Conservation (phyloP, 2,888 invertebrate species). For the Thecophora atra region DNA sequence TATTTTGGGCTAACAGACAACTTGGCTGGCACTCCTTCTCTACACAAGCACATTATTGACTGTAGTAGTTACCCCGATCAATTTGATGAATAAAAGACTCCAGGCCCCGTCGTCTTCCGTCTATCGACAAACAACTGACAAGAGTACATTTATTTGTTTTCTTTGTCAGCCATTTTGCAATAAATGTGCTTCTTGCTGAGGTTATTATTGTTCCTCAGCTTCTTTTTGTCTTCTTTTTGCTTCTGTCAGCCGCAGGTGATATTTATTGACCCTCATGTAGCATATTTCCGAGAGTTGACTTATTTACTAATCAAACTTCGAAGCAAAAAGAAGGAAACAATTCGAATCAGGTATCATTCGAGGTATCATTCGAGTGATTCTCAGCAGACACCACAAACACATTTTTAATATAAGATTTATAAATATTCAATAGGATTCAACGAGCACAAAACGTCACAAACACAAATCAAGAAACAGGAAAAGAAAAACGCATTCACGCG, state of each 20-base stretch:
- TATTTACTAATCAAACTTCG: too few species aligned
- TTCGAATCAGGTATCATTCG: too few species aligned
- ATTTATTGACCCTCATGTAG: not conserved
- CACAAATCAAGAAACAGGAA: too few species aligned
- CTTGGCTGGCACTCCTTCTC: not conserved
- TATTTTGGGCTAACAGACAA: constrained; percentile 29
- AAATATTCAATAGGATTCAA: too few species aligned
- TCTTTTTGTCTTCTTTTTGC: not conserved
- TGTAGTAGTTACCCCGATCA: constrained; percentile 13
- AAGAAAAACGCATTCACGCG: too few species aligned
- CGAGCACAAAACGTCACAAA: too few species aligned
- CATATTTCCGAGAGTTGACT: too few species aligned
- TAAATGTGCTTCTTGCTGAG: not conserved
- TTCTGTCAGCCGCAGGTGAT: not conserved
- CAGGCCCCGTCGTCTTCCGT: not conserved
- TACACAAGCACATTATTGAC: not conserved
- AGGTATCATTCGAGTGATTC: too few species aligned
- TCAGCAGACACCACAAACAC: too few species aligned
- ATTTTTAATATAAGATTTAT: too few species aligned
- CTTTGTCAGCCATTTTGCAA: not conserved
- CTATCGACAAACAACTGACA: not conserved
- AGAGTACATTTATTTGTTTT: not conserved
- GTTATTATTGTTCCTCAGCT: constrained; percentile 17
- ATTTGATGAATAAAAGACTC: constrained; percentile 39
- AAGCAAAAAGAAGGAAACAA: too few species aligned